Conservation (phyloP, 2,888 invertebrate genomes). For the Tetrapedia diversipes region DNA sequence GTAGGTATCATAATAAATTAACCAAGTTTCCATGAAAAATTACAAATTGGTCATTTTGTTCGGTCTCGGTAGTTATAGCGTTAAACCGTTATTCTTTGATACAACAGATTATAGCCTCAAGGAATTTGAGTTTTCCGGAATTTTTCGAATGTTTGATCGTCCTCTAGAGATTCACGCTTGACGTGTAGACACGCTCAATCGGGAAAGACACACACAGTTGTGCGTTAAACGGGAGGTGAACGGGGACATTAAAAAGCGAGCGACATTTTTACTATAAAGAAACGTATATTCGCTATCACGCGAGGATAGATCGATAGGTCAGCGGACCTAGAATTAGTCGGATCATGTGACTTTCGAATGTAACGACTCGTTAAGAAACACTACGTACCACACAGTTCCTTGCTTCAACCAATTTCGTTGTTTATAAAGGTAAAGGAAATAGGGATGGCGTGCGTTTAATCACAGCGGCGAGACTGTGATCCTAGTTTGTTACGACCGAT, state of each 20-base stretch:
- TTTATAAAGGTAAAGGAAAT: constrained; percentile 56
- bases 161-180: not conserved
- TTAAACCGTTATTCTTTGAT: no score
- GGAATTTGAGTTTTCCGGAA: not conserved
- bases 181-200: not conserved
- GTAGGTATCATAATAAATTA: no score
- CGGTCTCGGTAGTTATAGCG: no score
- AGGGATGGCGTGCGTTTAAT: constrained; percentile 54
- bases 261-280: constrained; percentile 23
- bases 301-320: constrained; percentile 19
- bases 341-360: constrained; percentile 26
- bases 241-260: not conserved
- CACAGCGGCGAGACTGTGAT: constrained; percentile 74
- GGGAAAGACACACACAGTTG: not conserved
- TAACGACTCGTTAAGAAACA: constrained; percentile 46
- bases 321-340: constrained; percentile 31
- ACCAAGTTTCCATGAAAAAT: no score
- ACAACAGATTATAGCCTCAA: no score
- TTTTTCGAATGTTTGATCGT: constrained; percentile 2
- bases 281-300: constrained; percentile 12
- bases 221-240: not conserved
- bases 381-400: constrained; percentile 76
- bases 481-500: constrained; percentile 57
- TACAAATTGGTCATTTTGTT: no score
- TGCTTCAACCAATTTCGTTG: constrained; percentile 77